Evolutionary conservation across 2,113 vertebrate species (phyloP), one percentile per base, ranked within the genome.

Genomic region (Ailurus styani): DNA sequence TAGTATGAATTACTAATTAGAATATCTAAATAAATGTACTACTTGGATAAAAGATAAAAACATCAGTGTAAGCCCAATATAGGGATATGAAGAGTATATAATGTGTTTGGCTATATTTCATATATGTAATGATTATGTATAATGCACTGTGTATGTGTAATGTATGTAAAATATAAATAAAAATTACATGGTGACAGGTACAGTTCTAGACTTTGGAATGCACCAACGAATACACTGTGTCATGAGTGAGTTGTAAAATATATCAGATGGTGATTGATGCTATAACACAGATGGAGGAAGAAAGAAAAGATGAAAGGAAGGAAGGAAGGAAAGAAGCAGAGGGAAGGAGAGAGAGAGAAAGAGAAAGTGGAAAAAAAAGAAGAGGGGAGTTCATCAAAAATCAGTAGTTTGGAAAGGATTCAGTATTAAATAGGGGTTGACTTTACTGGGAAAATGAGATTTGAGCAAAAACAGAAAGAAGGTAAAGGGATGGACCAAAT

Each of bases 151-250:
- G 68, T 79, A 18, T 77, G 12, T 85, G 29, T 77, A 37, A 55
- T 82, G 45, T 83, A 11, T 52, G 60, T 89, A 8, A 81, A 92
- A 93, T 70, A 50, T 70, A 83, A 75, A 70, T 93, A 57, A 93
- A 90, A 66, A 66, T 25, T 31, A 37, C 45, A 12, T 90, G 21
- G 54, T 87, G 9, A 13, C 37, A 83, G 23, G 7, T 64, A 52
- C 2, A 60, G 50, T 87, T 87, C 27, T 72, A 85, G 52, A 93
- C 2, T 23, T 23, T 82, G 12, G 27, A 75, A 77, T 79, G 47
- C 4, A 45, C 2, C 60, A 83, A 18, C 23, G 72, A 79, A 72
- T 23, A 87, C 93, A 83, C 57, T 70, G 45, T 89, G 0, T 77
- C 82, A 55, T 62, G 86, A 37, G 70, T 77, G 37, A 90, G 25